Conservation (phyloP, 2,113 vertebrate species). For the Climacteris rufus region DNA sequence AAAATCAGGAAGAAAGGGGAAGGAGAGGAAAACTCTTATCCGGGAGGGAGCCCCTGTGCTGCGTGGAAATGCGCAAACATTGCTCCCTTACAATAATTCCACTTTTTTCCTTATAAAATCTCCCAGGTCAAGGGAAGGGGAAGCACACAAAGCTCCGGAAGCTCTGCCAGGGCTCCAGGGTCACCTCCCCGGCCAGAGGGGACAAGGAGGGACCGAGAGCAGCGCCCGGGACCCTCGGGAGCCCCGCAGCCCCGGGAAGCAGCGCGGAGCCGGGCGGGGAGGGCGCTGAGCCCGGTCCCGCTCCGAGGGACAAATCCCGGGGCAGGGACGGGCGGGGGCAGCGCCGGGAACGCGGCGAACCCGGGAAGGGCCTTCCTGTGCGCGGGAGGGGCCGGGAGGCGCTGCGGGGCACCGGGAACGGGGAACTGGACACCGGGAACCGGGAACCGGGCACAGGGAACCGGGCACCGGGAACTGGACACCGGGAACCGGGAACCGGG, state of each 20-base stretch:
- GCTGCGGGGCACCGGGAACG: not conserved
- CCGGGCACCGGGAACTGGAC: no score
- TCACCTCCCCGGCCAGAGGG: not conserved
- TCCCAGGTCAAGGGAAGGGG: not conserved
- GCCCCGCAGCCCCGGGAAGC: not conserved
- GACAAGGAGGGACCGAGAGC: not conserved
- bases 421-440: no score
- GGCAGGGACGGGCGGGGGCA: fast-evolving
- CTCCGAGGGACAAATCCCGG: not conserved
- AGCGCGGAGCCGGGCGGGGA: fast-evolving
- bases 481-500: not conserved
- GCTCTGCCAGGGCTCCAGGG: not conserved
- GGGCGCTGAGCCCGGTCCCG: not conserved
- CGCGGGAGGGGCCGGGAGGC: not conserved
- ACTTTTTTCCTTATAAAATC: not conserved
- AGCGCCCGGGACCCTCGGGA: fast-evolving
- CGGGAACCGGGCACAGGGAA: not conserved
- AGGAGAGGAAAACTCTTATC: not conserved
- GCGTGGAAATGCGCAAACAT: fast-evolving
- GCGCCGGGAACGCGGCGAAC: not conserved
- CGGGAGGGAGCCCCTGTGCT: fast-evolving
- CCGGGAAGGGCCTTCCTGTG: not conserved
- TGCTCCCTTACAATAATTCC: not conserved
- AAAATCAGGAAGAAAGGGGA: not conserved
- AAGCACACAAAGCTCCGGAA: not conserved